Evolutionary conservation across 2,797 vertebrate genomes (phyloP).

Genomic region (Pangasius mekongensis): DNA sequence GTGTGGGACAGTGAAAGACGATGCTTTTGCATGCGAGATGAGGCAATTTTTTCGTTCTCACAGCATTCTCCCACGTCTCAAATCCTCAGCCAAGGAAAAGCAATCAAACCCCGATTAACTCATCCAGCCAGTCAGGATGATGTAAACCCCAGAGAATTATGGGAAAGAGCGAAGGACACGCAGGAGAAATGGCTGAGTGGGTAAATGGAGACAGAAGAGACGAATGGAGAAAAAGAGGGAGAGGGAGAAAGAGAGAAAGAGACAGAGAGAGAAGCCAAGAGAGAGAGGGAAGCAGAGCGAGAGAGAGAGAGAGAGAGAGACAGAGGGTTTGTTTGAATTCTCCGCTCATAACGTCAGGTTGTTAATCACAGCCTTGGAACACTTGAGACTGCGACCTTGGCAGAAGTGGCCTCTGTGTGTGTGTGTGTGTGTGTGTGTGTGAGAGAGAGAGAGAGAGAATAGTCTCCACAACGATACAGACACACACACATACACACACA

Average conservation of each 20-base stretch:
- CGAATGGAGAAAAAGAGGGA: not conserved
- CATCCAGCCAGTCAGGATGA: constrained; percentile 61
- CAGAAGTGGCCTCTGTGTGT: constrained; percentile 48
- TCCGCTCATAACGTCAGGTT: constrained; percentile 76
- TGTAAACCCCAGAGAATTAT: constrained; percentile 66
- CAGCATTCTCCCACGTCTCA: constrained; percentile 52
- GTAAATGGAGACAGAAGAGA: not conserved
- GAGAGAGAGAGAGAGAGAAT: constrained; percentile 1
- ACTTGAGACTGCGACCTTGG: constrained; percentile 69
- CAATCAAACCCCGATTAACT: constrained; percentile 52
- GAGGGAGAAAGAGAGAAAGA: not conserved
- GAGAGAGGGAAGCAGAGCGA: constrained; percentile 16
- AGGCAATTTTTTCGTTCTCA: constrained; percentile 57
- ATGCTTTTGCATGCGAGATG: constrained; percentile 55
- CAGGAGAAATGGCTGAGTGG: not conserved
- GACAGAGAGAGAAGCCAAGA: not conserved
- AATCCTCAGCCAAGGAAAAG: constrained; percentile 39
- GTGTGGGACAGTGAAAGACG: not conserved
- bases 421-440: constrained; percentile 49
- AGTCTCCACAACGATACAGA: not conserved
- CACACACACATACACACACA: not conserved
- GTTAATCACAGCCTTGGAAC: constrained; percentile 72
- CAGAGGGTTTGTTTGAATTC: constrained; percentile 70
- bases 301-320: constrained; percentile 12
- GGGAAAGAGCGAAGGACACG: constrained; percentile 54